These are phyloP conservation scores for Catostylus mosaicus DNA, from an alignment of 30 jellyfish, hydroid and myxozoan genomes.

Conservation along the genomic window DNA sequence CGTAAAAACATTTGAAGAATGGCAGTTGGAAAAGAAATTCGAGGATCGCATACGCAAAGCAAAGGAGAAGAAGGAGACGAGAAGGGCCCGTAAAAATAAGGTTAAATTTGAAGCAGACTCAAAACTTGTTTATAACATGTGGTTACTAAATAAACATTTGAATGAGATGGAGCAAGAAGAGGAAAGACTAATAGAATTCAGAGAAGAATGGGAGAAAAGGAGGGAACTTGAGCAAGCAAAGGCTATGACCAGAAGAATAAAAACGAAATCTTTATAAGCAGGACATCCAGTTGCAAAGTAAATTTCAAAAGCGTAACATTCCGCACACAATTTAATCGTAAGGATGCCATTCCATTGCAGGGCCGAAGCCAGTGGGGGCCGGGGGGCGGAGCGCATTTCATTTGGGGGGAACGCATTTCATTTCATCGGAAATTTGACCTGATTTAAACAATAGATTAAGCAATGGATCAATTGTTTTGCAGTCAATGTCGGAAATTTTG, in stretches of 20 bases:
- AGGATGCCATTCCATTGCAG: too few relatives aligned
- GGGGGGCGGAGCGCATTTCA: too few relatives aligned
- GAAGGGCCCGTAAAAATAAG: not conserved
- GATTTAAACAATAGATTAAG: too few relatives aligned
- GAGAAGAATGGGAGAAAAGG: constrained; percentile 55
- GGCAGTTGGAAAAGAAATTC: constrained; percentile 60
- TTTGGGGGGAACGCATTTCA: too few relatives aligned
- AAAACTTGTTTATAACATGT: constrained; percentile 52
- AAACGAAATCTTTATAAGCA: constrained; percentile 14
- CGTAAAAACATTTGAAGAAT: constrained; percentile 75
- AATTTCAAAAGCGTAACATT: too few relatives aligned
- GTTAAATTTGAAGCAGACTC: constrained; percentile 59
- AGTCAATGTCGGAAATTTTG: too few relatives aligned
- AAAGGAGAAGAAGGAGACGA: constrained; percentile 29
- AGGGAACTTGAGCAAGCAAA: not conserved
- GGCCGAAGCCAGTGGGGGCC: too few relatives aligned
- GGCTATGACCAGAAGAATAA: not conserved
- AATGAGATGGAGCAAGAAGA: constrained; percentile 57
- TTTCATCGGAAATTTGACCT: too few relatives aligned
- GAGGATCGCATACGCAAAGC: constrained; percentile 38
- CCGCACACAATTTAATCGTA: too few relatives aligned
- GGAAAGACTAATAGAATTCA: constrained; percentile 7
- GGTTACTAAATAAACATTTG: constrained; percentile 61
- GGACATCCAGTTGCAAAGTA: too few relatives aligned
- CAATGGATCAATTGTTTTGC: too few relatives aligned